These are phyloP conservation scores for Aspidiotus destructor DNA, from an alignment of 2,888 invertebrate genomes.

Conservation along the genomic window DNA sequence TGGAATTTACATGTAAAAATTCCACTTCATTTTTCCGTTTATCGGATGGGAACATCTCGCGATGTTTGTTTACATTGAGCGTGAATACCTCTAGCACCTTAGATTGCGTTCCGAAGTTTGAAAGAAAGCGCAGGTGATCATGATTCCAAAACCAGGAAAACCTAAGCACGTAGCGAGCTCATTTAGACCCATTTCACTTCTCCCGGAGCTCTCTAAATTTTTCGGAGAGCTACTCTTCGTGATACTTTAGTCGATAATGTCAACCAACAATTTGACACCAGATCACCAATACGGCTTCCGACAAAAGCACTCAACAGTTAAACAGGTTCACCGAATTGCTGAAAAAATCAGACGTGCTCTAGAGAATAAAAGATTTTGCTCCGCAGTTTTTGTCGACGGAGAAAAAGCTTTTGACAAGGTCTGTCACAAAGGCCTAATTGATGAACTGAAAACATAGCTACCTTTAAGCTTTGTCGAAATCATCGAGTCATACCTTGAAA, in stretches of 20 bases:
- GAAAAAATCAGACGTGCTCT: not conserved
- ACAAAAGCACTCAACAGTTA: not conserved
- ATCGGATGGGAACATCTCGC: no score
- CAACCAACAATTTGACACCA: not conserved
- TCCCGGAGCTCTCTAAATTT: not conserved
- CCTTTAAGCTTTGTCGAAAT: no score
- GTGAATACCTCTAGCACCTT: no score
- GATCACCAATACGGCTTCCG: not conserved
- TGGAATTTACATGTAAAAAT: no score
- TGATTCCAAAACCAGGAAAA: not conserved
- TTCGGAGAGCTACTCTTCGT: not conserved
- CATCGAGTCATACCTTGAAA: no score
- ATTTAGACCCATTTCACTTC: not conserved
- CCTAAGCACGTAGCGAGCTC: not conserved
- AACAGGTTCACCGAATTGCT: not conserved
- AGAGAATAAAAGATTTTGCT: not conserved
- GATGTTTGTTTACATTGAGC: no score
- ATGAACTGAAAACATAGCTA: no score
- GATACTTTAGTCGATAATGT: not conserved
- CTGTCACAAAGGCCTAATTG: no score
- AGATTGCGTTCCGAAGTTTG: not conserved
- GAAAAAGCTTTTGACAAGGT: no score
- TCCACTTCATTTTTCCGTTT: no score
- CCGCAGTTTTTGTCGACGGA: no score
- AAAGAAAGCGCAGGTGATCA: not conserved